Conservation (phyloP, 2,113 vertebrate species). For the Lanius collurio region DNA sequence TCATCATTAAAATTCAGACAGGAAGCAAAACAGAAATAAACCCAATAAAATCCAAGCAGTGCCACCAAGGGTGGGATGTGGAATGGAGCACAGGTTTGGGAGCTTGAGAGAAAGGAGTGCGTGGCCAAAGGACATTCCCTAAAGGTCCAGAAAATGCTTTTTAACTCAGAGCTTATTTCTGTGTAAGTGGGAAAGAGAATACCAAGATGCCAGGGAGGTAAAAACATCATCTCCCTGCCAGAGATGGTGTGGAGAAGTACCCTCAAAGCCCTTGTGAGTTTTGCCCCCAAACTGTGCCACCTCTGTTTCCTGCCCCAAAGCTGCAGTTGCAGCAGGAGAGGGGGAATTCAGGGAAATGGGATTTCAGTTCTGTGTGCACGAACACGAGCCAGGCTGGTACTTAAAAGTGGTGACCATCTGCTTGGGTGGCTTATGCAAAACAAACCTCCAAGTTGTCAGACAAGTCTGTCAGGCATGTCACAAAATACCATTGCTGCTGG, state of each 20-base stretch:
- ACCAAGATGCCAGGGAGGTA: background rate
- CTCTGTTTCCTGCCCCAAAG: background rate
- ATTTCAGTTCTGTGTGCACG: background rate
- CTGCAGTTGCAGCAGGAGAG: background rate
- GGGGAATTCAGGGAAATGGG: accelerated
- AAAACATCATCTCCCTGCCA: background rate
- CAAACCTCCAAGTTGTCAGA: slow-evolving; percentile 24
- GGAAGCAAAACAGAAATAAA: background rate
- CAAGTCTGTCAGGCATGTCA: background rate
- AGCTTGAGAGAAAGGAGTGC: accelerated
- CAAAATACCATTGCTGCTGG: background rate
- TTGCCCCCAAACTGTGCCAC: background rate
- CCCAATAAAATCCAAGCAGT: background rate
- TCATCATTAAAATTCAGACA: background rate
- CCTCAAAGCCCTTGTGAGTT: background rate
- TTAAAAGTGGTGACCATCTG: slow-evolving; percentile 38
- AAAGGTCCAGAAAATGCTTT: background rate
- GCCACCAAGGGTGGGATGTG: background rate
- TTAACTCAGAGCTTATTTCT: background rate
- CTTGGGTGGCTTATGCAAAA: background rate
- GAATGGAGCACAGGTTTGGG: background rate
- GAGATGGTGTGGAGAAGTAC: accelerated
- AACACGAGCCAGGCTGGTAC: background rate
- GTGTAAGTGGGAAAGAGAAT: background rate
- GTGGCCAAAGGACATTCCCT: background rate